Conservation (phyloP, 2,888 invertebrate species). For the Caenorhabditis sp. region DNA sequence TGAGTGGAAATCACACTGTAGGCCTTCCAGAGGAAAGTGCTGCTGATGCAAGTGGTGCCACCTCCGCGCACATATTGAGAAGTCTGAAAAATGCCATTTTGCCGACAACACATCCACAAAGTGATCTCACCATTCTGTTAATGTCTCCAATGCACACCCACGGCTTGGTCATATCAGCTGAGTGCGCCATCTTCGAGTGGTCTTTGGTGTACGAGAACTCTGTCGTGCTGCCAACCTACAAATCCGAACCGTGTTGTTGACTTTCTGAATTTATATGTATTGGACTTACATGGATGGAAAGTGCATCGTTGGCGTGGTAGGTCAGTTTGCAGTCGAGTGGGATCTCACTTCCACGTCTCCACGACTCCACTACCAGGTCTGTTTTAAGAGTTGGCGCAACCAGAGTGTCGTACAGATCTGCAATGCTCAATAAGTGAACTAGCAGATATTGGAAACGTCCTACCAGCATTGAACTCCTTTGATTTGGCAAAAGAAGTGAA, state of each 20-base stretch:
- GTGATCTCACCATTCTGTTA: conserved; percentile 86
- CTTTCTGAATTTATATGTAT: conserved; percentile 21
- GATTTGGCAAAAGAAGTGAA: conserved; percentile 91
- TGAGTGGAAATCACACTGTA: conserved; percentile 81
- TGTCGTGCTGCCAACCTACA: conserved; percentile 62
- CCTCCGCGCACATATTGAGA: conserved; percentile 88
- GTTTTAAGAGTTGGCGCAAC: conserved; percentile 86
- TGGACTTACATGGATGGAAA: conserved; percentile 41
- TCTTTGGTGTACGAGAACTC: conserved; percentile 82
- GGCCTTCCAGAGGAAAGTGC: conserved; percentile 84
- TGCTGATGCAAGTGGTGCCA: conserved; percentile 88
- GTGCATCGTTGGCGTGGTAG: conserved; percentile 68
- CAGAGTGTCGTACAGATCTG: conserved; percentile 87
- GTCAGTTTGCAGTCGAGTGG: conserved; percentile 64
- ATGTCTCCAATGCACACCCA: conserved; percentile 95
- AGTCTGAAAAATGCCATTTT: conserved; percentile 81
- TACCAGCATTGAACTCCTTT: conserved; percentile 85
- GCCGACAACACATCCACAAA: not conserved
- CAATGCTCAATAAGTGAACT: conserved; percentile 1
- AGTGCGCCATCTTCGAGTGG: conserved; percentile 91
- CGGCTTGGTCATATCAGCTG: conserved; percentile 79
- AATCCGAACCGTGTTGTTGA: not conserved
- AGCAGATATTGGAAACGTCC: not conserved
- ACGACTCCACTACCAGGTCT: conserved; percentile 88
- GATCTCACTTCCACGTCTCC: conserved; percentile 88